Evolutionary conservation across 2,113 vertebrate genomes (phyloP).

Genomic region (Arothron firmamentum): DNA sequence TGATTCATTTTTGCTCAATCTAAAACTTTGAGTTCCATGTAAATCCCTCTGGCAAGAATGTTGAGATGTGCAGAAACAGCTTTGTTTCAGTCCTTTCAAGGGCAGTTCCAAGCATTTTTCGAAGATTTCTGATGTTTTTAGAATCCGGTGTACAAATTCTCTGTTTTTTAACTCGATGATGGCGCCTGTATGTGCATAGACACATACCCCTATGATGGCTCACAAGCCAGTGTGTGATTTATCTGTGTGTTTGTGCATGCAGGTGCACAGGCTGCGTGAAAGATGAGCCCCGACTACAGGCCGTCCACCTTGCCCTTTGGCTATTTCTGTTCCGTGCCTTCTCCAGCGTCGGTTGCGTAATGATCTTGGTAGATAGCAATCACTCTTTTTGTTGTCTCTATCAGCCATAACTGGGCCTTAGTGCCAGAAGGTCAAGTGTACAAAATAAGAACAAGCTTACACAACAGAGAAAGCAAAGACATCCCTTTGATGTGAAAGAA

Average conservation of each 20-base stretch:
- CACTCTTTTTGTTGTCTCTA: slow-evolving; percentile 68
- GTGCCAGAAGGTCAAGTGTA: slow-evolving; percentile 70
- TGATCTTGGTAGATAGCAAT: slow-evolving; percentile 67
- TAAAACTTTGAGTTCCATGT: too few relatives aligned
- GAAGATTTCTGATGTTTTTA: too few relatives aligned
- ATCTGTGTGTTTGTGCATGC: slow-evolving; percentile 31
- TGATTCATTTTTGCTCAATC: too few relatives aligned
- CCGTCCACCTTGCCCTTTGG: slow-evolving; percentile 75
- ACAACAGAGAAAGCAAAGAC: slow-evolving; percentile 59
- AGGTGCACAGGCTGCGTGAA: slow-evolving; percentile 65
- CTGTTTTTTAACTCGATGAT: background rate
- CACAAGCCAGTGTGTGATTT: slow-evolving; percentile 12
- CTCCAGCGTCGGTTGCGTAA: slow-evolving; percentile 61
- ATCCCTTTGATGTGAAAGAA: slow-evolving; percentile 60
- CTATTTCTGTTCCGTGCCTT: slow-evolving; percentile 65
- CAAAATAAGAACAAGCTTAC: slow-evolving; percentile 67
- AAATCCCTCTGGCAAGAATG: too few relatives aligned
- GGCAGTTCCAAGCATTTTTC: too few relatives aligned
- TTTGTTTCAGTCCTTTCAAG: too few relatives aligned
- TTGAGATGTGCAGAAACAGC: too few relatives aligned
- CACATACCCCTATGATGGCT: slow-evolving; percentile 8
- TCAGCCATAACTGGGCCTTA: slow-evolving; percentile 66
- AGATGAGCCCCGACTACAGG: slow-evolving; percentile 67
- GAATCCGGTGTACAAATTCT: background rate
- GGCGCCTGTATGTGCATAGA: slow-evolving; percentile 18